Evolutionary conservation across 2,113 vertebrate genomes (phyloP).

Genomic region (Oxyura jamaicensis): DNA sequence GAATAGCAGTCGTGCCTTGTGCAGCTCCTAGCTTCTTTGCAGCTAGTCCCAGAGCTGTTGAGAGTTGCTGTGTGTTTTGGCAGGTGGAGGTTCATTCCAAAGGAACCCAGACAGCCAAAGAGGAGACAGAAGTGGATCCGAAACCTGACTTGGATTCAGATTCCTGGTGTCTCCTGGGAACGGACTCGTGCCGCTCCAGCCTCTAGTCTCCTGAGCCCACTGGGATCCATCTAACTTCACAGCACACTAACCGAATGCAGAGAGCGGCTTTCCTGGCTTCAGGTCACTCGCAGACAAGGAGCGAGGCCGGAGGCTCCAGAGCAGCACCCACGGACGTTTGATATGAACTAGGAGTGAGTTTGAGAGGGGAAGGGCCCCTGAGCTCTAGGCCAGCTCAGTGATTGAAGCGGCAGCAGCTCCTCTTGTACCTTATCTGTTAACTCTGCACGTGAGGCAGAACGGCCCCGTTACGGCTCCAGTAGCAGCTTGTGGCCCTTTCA

Average conservation of each 20-base stretch:
- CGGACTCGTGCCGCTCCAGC: slow-evolving; percentile 82
- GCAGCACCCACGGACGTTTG: slow-evolving; percentile 70
- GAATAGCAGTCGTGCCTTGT: background rate
- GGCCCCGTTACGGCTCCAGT: slow-evolving; percentile 58
- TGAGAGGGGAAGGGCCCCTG: slow-evolving; percentile 60
- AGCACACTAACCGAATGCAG: slow-evolving; percentile 78
- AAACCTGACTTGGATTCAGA: slow-evolving; percentile 83
- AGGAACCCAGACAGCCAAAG: slow-evolving; percentile 80
- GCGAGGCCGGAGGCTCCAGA: slow-evolving; percentile 68
- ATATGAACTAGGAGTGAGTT: slow-evolving; percentile 77
- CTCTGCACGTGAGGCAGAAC: slow-evolving; percentile 62
- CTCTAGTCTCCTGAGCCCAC: slow-evolving; percentile 79
- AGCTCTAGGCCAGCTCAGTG: slow-evolving; percentile 70
- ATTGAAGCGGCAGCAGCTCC: slow-evolving; percentile 70
- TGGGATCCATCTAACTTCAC: slow-evolving; percentile 79
- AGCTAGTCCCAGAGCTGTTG: background rate
- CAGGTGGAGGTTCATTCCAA: slow-evolving; percentile 79
- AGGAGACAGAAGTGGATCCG: slow-evolving; percentile 80
- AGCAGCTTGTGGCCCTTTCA: slow-evolving; percentile 62
- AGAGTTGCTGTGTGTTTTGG: slow-evolving; percentile 49
- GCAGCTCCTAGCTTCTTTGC: background rate
- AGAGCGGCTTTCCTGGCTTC: slow-evolving; percentile 80
- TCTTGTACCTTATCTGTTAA: slow-evolving; percentile 60
- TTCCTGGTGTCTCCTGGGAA: slow-evolving; percentile 85
- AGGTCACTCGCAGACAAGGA: slow-evolving; percentile 77